Percentiles rank a stretch among this genome's conserved stretches.
These are phyloP conservation scores for Perithous albicinctus DNA, from an alignment of 2,888 invertebrate species.

Conservation along the genomic window DNA sequence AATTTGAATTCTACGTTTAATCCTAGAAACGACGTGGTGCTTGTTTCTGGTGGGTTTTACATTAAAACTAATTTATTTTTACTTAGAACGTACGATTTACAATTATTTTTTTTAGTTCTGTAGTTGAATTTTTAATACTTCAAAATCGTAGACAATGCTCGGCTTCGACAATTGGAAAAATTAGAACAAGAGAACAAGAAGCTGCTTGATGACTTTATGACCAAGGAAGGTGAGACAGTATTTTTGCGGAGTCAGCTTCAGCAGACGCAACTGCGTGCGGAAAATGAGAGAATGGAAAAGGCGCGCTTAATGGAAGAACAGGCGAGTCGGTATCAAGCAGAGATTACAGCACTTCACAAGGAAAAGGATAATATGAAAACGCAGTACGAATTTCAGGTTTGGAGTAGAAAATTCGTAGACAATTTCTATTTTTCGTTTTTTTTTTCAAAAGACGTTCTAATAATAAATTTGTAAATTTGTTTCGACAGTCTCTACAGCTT, in stretches of 20 bases:
- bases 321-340: slow-evolving; percentile 72
- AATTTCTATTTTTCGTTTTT: not conserved
- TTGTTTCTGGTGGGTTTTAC: slow-evolving; percentile 67
- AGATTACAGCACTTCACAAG: slow-evolving; percentile 76
- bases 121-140: not conserved
- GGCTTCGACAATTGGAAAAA: slow-evolving; percentile 72
- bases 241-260: slow-evolving; percentile 78
- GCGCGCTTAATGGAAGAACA: slow-evolving; percentile 77
- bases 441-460: not conserved
- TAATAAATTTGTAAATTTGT: not conserved
- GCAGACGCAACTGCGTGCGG: slow-evolving; percentile 75
- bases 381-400: slow-evolving; percentile 78
- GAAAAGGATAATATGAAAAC: slow-evolving; percentile 80
- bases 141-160: slow-evolving; percentile 65
- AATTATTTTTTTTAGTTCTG: not conserved
- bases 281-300: slow-evolving; percentile 76
- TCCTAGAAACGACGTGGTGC: slow-evolving; percentile 63
- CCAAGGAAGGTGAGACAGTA: slow-evolving; percentile 79
- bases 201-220: slow-evolving; percentile 76
- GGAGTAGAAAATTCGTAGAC: not conserved
- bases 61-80: not conserved
- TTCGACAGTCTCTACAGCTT: slow-evolving; percentile 74
- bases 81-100: not conserved
- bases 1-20: slow-evolving; percentile 75
- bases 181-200: slow-evolving; percentile 78